phyloP scores from a whole-genome alignment of 2,797 vertebrate species.

The Trachops cirrhosus region DNA sequence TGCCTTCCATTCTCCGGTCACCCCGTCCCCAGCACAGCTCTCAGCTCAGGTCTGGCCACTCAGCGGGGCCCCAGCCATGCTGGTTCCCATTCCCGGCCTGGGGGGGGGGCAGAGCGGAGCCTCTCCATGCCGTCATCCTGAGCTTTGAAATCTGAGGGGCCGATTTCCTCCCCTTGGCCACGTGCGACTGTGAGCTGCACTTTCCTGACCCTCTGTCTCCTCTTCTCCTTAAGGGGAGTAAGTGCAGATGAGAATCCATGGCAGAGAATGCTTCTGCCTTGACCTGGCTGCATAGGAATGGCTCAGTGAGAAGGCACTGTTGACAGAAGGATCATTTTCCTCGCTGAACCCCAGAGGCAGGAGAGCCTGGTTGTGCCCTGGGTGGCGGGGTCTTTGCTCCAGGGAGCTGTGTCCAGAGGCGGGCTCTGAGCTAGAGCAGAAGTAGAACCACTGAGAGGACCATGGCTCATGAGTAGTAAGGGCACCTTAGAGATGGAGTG shows the following conservation, averaged over 20 bases:
- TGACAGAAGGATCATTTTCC: background rate
- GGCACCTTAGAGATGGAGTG: slow-evolving; percentile 12
- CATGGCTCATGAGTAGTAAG: background rate
- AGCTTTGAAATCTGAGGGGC: background rate
- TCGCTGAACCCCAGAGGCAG: background rate
- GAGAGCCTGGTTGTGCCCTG: background rate
- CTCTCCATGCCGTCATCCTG: background rate
- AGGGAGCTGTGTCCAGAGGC: background rate
- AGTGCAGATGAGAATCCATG: background rate
- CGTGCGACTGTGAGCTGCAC: background rate
- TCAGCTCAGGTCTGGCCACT: background rate
- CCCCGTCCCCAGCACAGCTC: background rate
- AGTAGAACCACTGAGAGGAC: background rate
- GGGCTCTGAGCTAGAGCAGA: background rate
- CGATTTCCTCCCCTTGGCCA: background rate
- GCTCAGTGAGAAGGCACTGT: background rate
- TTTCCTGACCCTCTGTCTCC: background rate
- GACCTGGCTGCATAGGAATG: background rate
- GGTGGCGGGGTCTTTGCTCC: background rate
- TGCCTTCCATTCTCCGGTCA: background rate
- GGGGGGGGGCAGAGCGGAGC: background rate
- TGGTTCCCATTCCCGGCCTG: background rate
- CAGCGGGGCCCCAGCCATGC: background rate
- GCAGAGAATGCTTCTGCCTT: background rate
- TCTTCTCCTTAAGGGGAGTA: background rate